Evolutionary conservation across 2,888 invertebrate genomes (phyloP), one percentile per base, ranked within the genome.

Genomic region (Machimus atricapillus): DNA sequence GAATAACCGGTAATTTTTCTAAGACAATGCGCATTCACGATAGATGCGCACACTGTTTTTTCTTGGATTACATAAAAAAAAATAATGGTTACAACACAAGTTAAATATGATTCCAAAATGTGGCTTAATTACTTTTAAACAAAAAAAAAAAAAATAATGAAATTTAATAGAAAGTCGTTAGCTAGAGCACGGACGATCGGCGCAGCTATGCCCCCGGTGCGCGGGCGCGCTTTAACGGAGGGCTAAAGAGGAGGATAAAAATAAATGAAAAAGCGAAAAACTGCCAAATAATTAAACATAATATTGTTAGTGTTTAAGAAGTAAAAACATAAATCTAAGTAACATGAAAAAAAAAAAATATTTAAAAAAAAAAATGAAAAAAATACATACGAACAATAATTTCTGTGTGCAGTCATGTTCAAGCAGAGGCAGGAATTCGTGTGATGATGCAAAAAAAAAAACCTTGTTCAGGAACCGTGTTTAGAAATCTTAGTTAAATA

Each of bases 221-320:
- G 66, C 27, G 9, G 66, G 66, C 66, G 66, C 66, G 27, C 58
- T 58, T 23, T 19, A 40, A 40, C 27, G 8, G n/a, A n/a, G 76
- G 40, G 40, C 34, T 76, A 52, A 43, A 52, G 76, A 46, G 52
- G 52, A 46, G 56, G 27, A 46, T 46, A 74, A 85, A n/a, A 76
- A 37, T 1, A 46, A 86, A 40, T 52, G 14, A 40, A 77, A 86
- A 86, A 86, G 86, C 86, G 40, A 86, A 58, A 86, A 78, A 86
- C 86, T 86, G 86, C 86, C 86, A 86, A 86, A 85, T 76, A 86
- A 58, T 82, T 82, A 82, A 82, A 82, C 52, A 82, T 82, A 82
- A 82, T 82, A 82, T 82, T 82, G 31, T 82, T 82, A 82, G 82
- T 66, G 19, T 82, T 40, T 66, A 23, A 66, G 27, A 27, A 66